Percentiles rank a stretch among this genome's conserved stretches.
Evolutionary conservation across 2,797 vertebrate species (phyloP).

Genomic region (Tapera naevia): DNA sequence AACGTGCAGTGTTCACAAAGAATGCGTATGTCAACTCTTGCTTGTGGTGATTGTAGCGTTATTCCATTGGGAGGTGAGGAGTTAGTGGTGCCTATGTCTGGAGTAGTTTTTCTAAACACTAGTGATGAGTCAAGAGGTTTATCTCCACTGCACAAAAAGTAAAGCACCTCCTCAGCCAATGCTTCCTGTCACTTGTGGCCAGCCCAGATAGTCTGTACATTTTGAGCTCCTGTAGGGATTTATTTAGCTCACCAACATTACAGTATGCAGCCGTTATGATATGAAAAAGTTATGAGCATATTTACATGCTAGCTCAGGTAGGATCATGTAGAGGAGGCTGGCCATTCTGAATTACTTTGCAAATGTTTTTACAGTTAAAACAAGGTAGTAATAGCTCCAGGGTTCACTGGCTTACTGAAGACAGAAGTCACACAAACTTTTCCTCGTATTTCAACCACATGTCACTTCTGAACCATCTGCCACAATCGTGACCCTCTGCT

Average conservation of each 20-base stretch:
- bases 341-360: neutral
- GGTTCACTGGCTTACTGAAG: neutral
- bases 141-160: neutral
- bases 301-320: neutral
- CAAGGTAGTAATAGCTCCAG: neutral
- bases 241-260: neutral
- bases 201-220: neutral
- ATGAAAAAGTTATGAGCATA: neutral
- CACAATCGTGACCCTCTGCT: neutral
- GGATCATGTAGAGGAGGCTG: neutral
- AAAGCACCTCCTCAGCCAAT: neutral
- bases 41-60: neutral
- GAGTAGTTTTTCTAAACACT: neutral
- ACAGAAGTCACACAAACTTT: neutral
- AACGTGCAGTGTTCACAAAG: neutral
- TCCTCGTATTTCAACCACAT: neutral
- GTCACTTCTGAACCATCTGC: neutral
- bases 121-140: slow-evolving; percentile 8
- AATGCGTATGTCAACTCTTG: neutral
- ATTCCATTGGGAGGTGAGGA: neutral
- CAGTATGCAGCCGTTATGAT: neutral
- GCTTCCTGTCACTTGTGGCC: neutral
- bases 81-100: neutral
- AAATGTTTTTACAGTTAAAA: neutral
- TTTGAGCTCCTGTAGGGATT: neutral